These are phyloP conservation scores for Antheraea yamamai DNA, from an alignment of 2,888 invertebrate species.

Conservation along the genomic window DNA sequence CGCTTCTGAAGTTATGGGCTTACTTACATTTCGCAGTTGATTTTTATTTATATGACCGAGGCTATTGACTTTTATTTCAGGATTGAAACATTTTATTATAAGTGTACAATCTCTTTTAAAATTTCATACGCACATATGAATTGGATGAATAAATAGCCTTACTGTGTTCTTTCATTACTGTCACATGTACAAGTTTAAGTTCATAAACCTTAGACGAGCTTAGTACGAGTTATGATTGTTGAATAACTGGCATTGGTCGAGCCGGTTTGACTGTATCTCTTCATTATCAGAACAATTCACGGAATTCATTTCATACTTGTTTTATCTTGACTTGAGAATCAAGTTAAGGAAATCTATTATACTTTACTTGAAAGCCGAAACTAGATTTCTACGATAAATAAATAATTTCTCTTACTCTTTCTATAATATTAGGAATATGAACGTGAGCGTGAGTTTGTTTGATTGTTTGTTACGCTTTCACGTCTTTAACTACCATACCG, in stretches of 20 bases:
- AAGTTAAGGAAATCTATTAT: not conserved
- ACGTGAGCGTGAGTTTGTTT: too few relatives aligned
- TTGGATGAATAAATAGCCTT: not conserved
- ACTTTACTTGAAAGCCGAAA: not conserved
- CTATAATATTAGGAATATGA: too few relatives aligned
- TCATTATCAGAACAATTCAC: slow-evolving; percentile 3
- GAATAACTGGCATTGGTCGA: slow-evolving; percentile 4
- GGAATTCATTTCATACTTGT: not conserved
- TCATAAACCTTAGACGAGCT: slow-evolving; percentile 6
- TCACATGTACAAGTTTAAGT: not conserved
- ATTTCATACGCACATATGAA: not conserved
- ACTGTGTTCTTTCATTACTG: not conserved
- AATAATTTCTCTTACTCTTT: not conserved
- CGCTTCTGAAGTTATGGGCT: too few relatives aligned
- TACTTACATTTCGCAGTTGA: too few relatives aligned
- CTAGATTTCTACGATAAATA: not conserved
- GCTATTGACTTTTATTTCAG: not conserved
- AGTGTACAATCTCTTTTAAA: not conserved
- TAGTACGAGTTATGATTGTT: not conserved
- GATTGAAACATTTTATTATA: not conserved
- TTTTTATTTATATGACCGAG: too few relatives aligned
- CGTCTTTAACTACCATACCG: too few relatives aligned
- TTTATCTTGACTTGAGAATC: not conserved
- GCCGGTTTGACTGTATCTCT: slow-evolving; percentile 1
- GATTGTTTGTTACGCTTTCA: too few relatives aligned